Evolutionary conservation across 2,113 vertebrate species (phyloP).

Genomic region (Catharus fuscescens): DNA sequence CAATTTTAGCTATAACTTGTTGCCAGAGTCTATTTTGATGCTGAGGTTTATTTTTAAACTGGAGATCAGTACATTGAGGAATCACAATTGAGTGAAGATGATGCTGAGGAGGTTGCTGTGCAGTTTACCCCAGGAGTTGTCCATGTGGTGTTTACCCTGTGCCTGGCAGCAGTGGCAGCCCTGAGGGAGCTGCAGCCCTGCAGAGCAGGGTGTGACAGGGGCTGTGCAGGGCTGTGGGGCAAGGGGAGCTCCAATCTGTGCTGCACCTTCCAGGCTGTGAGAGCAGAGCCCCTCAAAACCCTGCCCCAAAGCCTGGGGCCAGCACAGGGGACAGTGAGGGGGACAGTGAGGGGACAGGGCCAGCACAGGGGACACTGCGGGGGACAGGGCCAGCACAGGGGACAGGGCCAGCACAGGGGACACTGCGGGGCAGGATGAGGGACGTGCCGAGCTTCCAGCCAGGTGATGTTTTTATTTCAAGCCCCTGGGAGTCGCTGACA

Average conservation of each 20-base stretch:
- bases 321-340: no score
- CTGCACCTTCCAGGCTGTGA: no score
- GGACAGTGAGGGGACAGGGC: no score
- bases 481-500: constrained; percentile 34
- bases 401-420: no score
- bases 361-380: no score
- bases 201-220: neutral
- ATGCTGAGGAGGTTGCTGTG: neutral
- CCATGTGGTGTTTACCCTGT: constrained; percentile 4
- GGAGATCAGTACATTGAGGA: neutral
- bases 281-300: no score
- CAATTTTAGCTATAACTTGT: neutral
- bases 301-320: no score
- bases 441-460: neutral
- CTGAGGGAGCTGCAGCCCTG: neutral
- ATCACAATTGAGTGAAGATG: neutral
- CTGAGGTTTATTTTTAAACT: neutral
- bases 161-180: neutral
- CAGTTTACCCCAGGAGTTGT: neutral
- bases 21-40: neutral
- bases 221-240: no score
- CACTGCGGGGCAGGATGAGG: neutral
- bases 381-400: no score
- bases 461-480: neutral
- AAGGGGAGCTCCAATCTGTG: no score